Conservation (phyloP, 23 tunicate genomes). For the Trididemnum miniatum region DNA sequence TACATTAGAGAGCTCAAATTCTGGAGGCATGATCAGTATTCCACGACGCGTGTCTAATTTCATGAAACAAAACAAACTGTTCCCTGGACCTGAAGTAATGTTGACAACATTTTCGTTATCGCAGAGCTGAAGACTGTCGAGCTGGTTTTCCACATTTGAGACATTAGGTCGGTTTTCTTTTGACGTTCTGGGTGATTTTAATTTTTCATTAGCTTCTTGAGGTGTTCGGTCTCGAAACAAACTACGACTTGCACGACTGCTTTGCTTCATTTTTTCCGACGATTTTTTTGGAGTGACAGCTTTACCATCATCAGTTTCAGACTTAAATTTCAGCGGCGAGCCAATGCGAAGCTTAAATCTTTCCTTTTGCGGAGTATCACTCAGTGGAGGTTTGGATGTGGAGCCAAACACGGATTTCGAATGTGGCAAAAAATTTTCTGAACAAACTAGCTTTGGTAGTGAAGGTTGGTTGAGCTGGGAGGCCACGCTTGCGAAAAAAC, state of each 20-base stretch:
- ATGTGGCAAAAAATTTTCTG: conserved; percentile 19
- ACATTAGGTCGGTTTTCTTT: neutral
- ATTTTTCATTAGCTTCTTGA: conserved; percentile 40
- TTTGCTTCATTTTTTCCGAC: neutral
- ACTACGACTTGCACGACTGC: conserved; percentile 12
- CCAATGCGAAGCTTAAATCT: conserved; percentile 33
- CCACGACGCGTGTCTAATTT: conserved; percentile 37
- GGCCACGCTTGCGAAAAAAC: conserved; percentile 14
- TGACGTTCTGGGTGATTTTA: conserved; percentile 5
- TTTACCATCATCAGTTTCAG: conserved; percentile 23
- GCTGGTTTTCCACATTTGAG: conserved; percentile 14
- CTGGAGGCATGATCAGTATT: conserved; percentile 38
- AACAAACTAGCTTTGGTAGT: neutral
- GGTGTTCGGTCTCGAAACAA: conserved; percentile 62
- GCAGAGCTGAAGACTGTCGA: neutral
- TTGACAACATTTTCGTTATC: neutral
- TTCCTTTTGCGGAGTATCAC: neutral
- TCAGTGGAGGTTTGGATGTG: conserved; percentile 35
- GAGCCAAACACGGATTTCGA: conserved; percentile 24
- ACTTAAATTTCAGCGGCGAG: conserved; percentile 45
- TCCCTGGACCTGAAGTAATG: conserved; percentile 35
- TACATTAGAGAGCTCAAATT: neutral
- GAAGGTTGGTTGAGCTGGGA: conserved; percentile 18
- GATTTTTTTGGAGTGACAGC: neutral
- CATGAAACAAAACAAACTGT: conserved; percentile 46